A percentile compares a stretch with the other conserved stretches of the same genome.
Evolutionary conservation across 2,888 invertebrate genomes (phyloP).

Genomic region (Erebia epiphron): DNA sequence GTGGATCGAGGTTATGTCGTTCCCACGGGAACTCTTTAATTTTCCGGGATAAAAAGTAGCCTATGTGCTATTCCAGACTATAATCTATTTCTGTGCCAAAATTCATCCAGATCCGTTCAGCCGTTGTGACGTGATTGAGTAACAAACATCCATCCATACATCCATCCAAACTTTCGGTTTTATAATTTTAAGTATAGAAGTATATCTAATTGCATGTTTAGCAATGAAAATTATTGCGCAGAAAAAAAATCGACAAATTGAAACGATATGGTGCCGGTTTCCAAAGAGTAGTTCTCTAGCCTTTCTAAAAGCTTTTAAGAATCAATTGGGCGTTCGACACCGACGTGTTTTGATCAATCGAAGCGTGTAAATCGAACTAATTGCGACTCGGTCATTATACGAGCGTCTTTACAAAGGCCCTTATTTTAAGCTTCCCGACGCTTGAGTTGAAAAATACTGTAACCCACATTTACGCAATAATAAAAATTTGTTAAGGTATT

Average conservation of each 20-base stretch:
- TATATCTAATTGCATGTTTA: no score
- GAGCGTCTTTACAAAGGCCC: conserved; percentile 51
- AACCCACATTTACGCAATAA: neutral
- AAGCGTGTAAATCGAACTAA: conserved; percentile 80
- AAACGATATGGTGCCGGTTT: conserved; percentile 16
- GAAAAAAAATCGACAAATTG: neutral
- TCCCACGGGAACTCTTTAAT: no score
- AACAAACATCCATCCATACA: no score
- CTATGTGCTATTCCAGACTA: no score
- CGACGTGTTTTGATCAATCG: conserved; percentile 74
- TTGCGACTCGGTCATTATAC: conserved; percentile 53
- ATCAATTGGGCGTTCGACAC: conserved; percentile 53
- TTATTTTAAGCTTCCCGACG: conserved; percentile 38
- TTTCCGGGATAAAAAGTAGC: no score
- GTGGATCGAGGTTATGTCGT: no score
- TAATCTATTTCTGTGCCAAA: no score
- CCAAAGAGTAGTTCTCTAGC: conserved; percentile 25
- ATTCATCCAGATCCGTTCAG: no score
- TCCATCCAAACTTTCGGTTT: no score
- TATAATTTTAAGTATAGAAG: no score
- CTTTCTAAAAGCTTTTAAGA: conserved; percentile 38
- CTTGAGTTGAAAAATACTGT: conserved; percentile 23
- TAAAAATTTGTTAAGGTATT: no score
- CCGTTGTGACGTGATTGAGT: no score
- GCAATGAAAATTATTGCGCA: neutral